Conservation (phyloP, 2,113 vertebrate species). For the Seriola quinqueradiata region DNA sequence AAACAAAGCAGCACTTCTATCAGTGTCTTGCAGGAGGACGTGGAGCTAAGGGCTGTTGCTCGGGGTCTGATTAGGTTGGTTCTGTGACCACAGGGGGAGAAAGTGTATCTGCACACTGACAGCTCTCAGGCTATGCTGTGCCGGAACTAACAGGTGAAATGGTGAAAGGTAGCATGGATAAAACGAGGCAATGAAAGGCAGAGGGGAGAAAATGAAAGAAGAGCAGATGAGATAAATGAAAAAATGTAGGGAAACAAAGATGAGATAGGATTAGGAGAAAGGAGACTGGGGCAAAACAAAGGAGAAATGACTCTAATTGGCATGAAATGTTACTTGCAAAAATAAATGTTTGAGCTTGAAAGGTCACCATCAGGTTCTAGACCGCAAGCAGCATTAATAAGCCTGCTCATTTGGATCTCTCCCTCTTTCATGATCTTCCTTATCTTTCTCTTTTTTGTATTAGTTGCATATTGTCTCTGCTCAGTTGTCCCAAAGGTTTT, state of each 20-base stretch:
- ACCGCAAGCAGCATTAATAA: slow-evolving; percentile 8
- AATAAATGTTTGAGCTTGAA: slow-evolving; percentile 61
- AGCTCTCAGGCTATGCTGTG: slow-evolving; percentile 39
- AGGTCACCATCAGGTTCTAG: slow-evolving; percentile 36
- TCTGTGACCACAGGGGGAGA: slow-evolving; percentile 51
- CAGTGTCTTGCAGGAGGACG: slow-evolving; percentile 72
- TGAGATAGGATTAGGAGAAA: slow-evolving; percentile 8
- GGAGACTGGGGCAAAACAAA: neutral
- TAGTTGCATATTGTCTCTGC: neutral
- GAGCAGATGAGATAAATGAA: slow-evolving; percentile 18
- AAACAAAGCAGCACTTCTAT: slow-evolving; percentile 77
- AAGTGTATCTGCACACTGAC: slow-evolving; percentile 49
- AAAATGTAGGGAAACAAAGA: neutral
- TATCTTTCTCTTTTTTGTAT: slow-evolving; percentile 6
- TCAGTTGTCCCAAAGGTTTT: neutral
- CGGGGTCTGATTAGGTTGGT: slow-evolving; percentile 69
- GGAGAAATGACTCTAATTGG: slow-evolving; percentile 50
- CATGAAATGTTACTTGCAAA: slow-evolving; percentile 56
- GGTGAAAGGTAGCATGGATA: slow-evolving; percentile 22
- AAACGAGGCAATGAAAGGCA: neutral
- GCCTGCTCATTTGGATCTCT: slow-evolving; percentile 15
- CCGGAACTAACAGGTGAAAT: slow-evolving; percentile 59
- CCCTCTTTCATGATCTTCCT: neutral
- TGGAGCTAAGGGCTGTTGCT: slow-evolving; percentile 53
- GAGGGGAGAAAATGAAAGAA: neutral